Conservation (phyloP, 2,888 invertebrate species). For the Ectemnius continuus region DNA sequence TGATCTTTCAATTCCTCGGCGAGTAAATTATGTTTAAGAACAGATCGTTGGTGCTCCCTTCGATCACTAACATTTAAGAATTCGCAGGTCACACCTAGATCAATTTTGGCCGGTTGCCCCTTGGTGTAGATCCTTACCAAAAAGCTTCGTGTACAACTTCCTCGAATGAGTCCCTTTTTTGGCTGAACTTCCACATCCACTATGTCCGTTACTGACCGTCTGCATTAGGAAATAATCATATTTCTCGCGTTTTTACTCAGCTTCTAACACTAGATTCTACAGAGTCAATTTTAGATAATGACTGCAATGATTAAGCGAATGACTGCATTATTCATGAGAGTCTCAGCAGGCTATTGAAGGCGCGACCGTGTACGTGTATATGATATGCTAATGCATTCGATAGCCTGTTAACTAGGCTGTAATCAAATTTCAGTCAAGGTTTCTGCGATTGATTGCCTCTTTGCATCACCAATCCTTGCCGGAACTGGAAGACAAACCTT, state of each 20-base stretch:
- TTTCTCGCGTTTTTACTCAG: no score
- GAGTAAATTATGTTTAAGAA: constrained; percentile 59
- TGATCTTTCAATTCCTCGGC: constrained; percentile 68
- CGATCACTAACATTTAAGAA: constrained; percentile 74
- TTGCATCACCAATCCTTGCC: no score
- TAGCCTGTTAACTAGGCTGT: no score
- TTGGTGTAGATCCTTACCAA: constrained; percentile 71
- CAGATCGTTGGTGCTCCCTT: constrained; percentile 70
- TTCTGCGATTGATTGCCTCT: no score
- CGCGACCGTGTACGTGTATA: no score
- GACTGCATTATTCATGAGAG: no score
- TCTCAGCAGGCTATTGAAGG: no score
- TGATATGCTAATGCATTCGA: no score
- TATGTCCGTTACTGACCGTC: constrained; percentile 58
- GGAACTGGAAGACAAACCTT: constrained; percentile 61
- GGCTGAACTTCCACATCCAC: constrained; percentile 64
- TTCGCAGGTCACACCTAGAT: constrained; percentile 72
- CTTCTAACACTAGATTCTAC: no score
- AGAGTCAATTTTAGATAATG: constrained; percentile 30
- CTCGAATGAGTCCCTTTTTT: constrained; percentile 73
- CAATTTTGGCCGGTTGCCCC: constrained; percentile 68
- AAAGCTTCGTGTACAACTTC: constrained; percentile 72
- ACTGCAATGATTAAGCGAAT: constrained; percentile 53
- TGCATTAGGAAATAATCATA: no score
- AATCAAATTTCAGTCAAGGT: no score